Conservation (phyloP, 2,113 vertebrate genomes). For the Thinocorus orbignyianus region DNA sequence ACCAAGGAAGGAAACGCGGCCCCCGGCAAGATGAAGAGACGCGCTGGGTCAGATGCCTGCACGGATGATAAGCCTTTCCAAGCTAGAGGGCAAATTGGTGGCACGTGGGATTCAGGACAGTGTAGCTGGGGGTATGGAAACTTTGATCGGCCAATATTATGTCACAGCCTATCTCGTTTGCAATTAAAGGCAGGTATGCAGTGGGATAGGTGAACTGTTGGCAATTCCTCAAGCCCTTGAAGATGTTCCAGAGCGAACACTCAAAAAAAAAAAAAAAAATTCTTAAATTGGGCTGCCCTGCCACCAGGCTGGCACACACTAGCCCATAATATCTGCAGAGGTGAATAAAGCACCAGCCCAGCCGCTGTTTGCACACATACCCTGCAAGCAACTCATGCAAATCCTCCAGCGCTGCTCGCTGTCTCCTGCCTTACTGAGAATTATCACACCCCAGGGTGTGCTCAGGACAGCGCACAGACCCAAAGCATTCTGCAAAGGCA, state of each 20-base stretch:
- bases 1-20: rapidly evolving
- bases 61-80: background rate
- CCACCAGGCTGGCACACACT: background rate
- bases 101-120: background rate
- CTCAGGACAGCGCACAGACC: rapidly evolving
- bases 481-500: background rate
- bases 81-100: background rate
- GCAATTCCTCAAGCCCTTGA: background rate
- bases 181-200: background rate
- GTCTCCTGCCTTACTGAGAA: background rate
- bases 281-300: background rate
- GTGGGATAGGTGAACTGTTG: background rate
- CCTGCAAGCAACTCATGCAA: background rate
- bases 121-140: background rate
- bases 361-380: background rate
- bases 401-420: background rate
- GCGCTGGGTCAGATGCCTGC: background rate
- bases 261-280: background rate
- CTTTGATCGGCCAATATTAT: background rate
- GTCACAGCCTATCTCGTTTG: background rate
- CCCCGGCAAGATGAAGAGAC: background rate
- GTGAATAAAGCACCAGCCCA: background rate
- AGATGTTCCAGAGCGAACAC: background rate
- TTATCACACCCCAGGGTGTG: background rate
- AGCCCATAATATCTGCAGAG: background rate